phyloP scores from a whole-genome alignment of 2,888 invertebrate species.

The Anagyrus pseudococci region DNA sequence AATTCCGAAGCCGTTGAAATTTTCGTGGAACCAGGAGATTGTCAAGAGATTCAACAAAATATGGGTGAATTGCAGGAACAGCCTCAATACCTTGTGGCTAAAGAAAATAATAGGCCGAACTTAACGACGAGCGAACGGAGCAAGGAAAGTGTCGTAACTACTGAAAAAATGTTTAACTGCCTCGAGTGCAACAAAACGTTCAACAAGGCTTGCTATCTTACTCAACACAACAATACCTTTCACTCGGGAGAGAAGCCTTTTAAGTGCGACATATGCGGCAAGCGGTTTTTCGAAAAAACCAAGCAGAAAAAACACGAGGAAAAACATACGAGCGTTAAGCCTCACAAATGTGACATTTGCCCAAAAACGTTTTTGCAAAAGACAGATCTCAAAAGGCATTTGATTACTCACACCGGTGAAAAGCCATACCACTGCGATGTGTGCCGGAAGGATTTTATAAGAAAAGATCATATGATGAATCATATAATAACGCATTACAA shows the following conservation, averaged over 20 bases:
- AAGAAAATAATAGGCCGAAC: slow-evolving; percentile 51
- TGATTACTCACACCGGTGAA: slow-evolving; percentile 85
- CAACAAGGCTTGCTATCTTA: slow-evolving; percentile 85
- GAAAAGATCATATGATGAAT: slow-evolving; percentile 91
- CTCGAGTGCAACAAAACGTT: slow-evolving; percentile 84
- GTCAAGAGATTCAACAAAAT: no score
- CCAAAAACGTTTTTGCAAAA: slow-evolving; percentile 92
- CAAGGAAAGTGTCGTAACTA: slow-evolving; percentile 47
- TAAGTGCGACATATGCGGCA: slow-evolving; percentile 85
- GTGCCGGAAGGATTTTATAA: slow-evolving; percentile 87
- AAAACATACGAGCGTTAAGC: slow-evolving; percentile 84
- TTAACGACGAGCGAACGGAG: slow-evolving; percentile 33
- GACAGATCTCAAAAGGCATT: slow-evolving; percentile 85
- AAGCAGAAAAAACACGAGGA: slow-evolving; percentile 77
- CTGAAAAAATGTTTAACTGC: slow-evolving; percentile 69
- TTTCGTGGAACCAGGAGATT: no score
- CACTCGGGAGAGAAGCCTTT: slow-evolving; percentile 87
- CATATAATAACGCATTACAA: slow-evolving; percentile 82
- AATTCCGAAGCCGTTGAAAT: no score
- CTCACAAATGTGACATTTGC: slow-evolving; percentile 84
- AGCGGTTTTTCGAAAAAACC: slow-evolving; percentile 77
- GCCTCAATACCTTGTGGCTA: slow-evolving; percentile 39
- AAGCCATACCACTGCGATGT: slow-evolving; percentile 83
- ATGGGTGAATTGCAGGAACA: no score
- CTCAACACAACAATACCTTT: slow-evolving; percentile 89